Evolutionary conservation across 2,113 vertebrate species (phyloP), one percentile per base, ranked within the genome.

Genomic region (Bostrychus sinensis): DNA sequence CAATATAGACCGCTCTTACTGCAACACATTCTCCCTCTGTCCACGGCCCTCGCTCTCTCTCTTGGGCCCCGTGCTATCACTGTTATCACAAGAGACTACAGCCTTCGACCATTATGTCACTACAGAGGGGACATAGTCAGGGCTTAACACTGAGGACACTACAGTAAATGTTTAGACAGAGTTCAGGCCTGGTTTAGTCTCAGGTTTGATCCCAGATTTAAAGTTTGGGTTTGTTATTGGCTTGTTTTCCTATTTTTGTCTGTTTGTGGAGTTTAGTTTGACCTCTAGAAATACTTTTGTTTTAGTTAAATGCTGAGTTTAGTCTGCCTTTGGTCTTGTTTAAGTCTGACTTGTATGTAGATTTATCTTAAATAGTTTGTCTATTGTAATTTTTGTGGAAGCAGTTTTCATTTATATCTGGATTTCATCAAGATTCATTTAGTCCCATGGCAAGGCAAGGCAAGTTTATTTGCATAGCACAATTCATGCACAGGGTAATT

Each of bases 1-100:
- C 80, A 75, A 91, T 91, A 89, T 91, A 91, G 89, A 84, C 88
- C 83, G 59, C 82, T 86, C 88, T 91, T 81, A 88, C 88, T 66
- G 86, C 75, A 60, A 89, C 89, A 91, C 86, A 89, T 88, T 89
- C 88, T 84, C 78, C 48, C 77, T 86, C 84, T 72, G 80, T 67
- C 73, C 57, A 56, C 45, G 17, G 37, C 25, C 45, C 75, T 57
- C 46, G 28, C 68, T 61, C 55, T 32, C 48, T 28, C 62, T 62
- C 57, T 45, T 62, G 62, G 62, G 78, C 41, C 36, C 37, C 23
- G 19, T 56, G 41, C 76, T 75, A 50, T 72, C 69, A 61, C 28
- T 26, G 38, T 67, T 66, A 34, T 51, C 48, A 25, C 2, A n/a
- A 30, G 23, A 16, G 13, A 39, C 37, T 4, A 39, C 12, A 14